Evolutionary conservation across 2,888 invertebrate species (phyloP), one percentile per base, ranked within the genome.

Genomic region (Pseudanteris insignis): DNA sequence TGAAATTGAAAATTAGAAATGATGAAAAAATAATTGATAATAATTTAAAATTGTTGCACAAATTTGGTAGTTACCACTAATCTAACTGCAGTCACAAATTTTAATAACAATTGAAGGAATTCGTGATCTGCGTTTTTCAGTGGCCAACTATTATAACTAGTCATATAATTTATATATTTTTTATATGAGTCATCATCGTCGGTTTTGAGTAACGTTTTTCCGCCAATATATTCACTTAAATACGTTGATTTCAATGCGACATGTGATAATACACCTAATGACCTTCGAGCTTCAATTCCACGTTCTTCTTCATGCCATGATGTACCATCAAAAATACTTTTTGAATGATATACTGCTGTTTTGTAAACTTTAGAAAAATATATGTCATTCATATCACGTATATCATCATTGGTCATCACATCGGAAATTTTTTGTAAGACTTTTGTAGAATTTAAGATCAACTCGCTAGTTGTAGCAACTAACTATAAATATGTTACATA

Each of bases 381-480:
- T 5, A 76, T 43, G 18, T 80, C 79, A 41, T 79, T 78, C 78
- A 79, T 78, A 38, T 80, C 79, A 13, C 77, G 69, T 13, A 80
- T 71, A 30, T 80, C 80, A 43, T 80, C 80, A 55, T 78, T 78
- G 15, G 70, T 75, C 70, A 79, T 72, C 2, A 71, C 73, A 41
- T 69, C 64, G 7, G 70, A 71, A 40, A 80, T 77, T n/a, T 73
- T 75, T 43, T 72, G 64, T 4, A 80, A 63, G 6, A 76, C 75
- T 11, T 64, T 44, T 15, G 70, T 70, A 14, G 70, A 60, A 34
- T 79, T 79, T 7, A 80, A 28, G 2, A 77, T 48, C 10, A 80
- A 61, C 57, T 80, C 79, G 13, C 77, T 71, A 0, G 74, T 61
- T 18, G 75, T 72, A 12, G 73, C 69, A n/a, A 78, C 64, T 21